A percentile compares a stretch with the other conserved stretches of the same genome.
phyloP scores from a whole-genome alignment of 2,113 vertebrate genomes.

The Nyctereutes procyonoides region DNA sequence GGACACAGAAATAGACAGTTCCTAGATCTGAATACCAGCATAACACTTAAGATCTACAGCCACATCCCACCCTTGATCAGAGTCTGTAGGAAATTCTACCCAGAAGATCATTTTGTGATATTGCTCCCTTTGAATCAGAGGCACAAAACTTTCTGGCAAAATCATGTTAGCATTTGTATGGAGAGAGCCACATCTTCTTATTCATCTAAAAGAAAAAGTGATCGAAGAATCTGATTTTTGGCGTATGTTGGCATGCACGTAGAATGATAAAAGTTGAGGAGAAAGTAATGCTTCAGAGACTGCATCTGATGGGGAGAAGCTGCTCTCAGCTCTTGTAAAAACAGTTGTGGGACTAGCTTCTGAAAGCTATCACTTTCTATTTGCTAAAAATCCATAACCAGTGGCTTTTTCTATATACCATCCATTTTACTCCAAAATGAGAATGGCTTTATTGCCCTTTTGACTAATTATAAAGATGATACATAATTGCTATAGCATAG shows the following conservation, averaged over 20 bases:
- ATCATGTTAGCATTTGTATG: not conserved
- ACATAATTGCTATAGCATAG: not conserved
- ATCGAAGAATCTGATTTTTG: not conserved
- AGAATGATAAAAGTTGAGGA: not conserved
- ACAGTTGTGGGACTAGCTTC: not conserved
- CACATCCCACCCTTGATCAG: no score
- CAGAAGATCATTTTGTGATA: not conserved
- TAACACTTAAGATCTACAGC: not conserved
- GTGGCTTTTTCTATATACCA: not conserved
- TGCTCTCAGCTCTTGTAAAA: not conserved
- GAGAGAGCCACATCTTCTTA: not conserved
- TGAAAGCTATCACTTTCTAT: not conserved
- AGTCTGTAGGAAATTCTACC: not conserved
- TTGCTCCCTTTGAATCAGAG: not conserved
- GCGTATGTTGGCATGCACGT: not conserved
- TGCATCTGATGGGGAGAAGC: not conserved
- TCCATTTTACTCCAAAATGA: conserved; percentile 4
- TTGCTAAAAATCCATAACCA: not conserved
- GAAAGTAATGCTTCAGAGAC: not conserved
- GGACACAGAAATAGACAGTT: not conserved
- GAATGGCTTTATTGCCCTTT: not conserved
- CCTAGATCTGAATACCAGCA: not conserved
- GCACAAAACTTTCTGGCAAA: not conserved
- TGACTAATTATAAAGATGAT: not conserved
- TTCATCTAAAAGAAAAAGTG: not conserved